A percentile compares a stretch with the other conserved stretches of the same genome.
These are phyloP conservation scores for Phytoseiulus persimilis DNA, from an alignment of 2,888 invertebrate species.

Conservation along the genomic window DNA sequence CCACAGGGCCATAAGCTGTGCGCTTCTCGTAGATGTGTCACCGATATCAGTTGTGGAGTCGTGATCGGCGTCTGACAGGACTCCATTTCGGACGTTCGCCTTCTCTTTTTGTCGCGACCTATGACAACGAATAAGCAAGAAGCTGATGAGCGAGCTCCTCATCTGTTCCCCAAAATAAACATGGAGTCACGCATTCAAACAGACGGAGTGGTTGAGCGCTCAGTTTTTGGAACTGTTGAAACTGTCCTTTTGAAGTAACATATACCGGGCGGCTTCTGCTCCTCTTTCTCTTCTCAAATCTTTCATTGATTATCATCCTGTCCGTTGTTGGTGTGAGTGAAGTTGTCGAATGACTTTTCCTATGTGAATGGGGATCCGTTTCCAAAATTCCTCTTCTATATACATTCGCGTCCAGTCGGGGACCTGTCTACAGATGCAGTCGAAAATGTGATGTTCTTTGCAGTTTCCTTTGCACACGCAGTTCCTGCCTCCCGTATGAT, in stretches of 20 bases:
- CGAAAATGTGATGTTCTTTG: too few relatives aligned
- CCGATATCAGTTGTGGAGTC: not conserved
- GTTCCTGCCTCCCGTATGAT: too few relatives aligned
- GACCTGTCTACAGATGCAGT: too few relatives aligned
- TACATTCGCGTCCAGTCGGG: too few relatives aligned
- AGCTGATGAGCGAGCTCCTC: not conserved
- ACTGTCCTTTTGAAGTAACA: not conserved
- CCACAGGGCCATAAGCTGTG: not conserved
- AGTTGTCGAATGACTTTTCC: too few relatives aligned
- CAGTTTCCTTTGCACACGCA: too few relatives aligned
- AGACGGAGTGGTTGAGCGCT: not conserved
- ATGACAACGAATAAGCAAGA: not conserved
- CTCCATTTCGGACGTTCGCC: not conserved
- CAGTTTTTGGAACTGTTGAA: not conserved
- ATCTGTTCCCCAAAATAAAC: not conserved
- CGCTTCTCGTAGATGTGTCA: not conserved
- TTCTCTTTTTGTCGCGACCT: not conserved
- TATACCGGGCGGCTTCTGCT: too few relatives aligned
- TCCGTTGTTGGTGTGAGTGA: too few relatives aligned
- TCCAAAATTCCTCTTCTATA: too few relatives aligned
- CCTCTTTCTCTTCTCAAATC: too few relatives aligned
- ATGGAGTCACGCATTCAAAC: not conserved
- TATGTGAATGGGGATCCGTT: too few relatives aligned
- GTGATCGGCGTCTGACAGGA: not conserved
- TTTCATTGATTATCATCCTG: too few relatives aligned